Base-by-base conservation (phyloP, 2,113 vertebrate genomes). In the Sitta europaea region DNA sequence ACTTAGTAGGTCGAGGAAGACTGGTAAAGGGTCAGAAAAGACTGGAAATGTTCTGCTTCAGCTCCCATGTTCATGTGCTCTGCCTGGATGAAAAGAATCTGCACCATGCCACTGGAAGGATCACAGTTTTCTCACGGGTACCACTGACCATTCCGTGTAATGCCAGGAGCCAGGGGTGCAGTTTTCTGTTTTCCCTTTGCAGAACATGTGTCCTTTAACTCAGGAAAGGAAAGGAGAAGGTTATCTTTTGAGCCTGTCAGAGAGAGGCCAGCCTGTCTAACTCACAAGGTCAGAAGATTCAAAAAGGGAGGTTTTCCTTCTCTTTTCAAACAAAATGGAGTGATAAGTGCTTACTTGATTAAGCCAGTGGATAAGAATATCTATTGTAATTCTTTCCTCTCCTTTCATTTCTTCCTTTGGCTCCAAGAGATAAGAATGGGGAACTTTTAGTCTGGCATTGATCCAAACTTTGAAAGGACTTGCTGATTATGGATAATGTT, bases 271-370 rank as follows among this genome's bases (percentile, higher is more conserved):
- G 40, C 40, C 58, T 73, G 38, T 53, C 68, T 62, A 33, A 75
- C 7, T 65, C 66, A 63, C 61, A 94, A 91, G 94, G 95, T 89
- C 84, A 91, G 80, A 58, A 73, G 33, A 88, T 22, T 72, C 20
- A 68, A 27, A 85, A 79, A 79, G 24, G 11, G 28, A 91, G 27
- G 18, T 43, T 72, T 85, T 88, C 33, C 68, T 89, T 62, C 36
- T 84, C 45, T 79, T 88, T 72, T 38, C 33, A 48, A 70, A 33
- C 0, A 1, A 73, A 88, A 29, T 17, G 22, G 35, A 61, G 50
- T 65, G 77, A 58, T 82, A 92, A 93, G 71, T 50, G 36, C 58
- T 95, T 66, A 33, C 72, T 83, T 70, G 94, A 96, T 95, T 89
- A 92, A 91, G 62, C 8, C 53, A 89, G 50, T 1, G 54, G 96